Conservation (phyloP, 2,888 invertebrate species). For the Orthosia incerta region DNA sequence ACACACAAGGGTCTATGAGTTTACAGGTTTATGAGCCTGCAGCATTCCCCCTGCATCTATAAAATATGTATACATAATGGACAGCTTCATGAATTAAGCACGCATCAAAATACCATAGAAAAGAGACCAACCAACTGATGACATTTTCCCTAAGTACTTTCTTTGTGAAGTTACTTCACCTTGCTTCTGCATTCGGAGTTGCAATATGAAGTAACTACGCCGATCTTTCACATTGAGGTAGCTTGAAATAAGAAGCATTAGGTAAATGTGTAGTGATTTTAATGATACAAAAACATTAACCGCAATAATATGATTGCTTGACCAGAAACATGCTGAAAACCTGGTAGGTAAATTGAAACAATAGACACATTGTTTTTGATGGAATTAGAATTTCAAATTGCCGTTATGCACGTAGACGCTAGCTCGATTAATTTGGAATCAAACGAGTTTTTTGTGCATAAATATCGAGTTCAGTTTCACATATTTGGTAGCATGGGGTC, state of each 20-base stretch:
- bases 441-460: slow-evolving; percentile 75
- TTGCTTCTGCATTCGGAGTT: too few relatives aligned
- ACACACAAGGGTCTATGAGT: not conserved
- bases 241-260: slow-evolving; percentile 21
- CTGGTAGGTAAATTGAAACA: slow-evolving; percentile 29
- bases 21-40: not conserved
- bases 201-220: too few relatives aligned
- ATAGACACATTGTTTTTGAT: slow-evolving; percentile 19
- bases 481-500: slow-evolving; percentile 87
- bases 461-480: slow-evolving; percentile 83
- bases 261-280: slow-evolving; percentile 18
- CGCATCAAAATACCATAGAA: not conserved
- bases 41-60: not conserved
- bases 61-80: not conserved
- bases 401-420: not conserved
- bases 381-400: slow-evolving; percentile 37
- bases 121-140: not conserved
- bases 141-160: not conserved
- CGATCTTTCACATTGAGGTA: not conserved
- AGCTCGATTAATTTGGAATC: slow-evolving; percentile 14
- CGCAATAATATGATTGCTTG: slow-evolving; percentile 1
- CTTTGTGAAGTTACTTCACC: not conserved
- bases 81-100: not conserved
- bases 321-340: slow-evolving; percentile 16
- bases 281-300: slow-evolving; percentile 23